These are phyloP conservation scores for Hybognathus amarus DNA, from an alignment of 2,797 vertebrate genomes.

Conservation along the genomic window DNA sequence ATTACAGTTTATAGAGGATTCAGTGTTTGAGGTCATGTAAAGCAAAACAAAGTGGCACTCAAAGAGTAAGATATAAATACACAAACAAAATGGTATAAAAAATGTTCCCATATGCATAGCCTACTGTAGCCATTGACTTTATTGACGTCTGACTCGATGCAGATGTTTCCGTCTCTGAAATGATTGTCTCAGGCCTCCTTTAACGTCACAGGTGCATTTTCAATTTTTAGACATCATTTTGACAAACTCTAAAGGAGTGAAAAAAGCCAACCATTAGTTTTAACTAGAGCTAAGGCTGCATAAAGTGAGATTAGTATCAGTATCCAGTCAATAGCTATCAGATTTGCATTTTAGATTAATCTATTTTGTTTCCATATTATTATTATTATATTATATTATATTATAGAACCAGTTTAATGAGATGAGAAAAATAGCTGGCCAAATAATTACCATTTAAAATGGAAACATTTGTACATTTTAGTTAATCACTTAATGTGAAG, in stretches of 20 bases:
- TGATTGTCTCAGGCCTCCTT: slow-evolving; percentile 7
- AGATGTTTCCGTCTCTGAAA: not conserved
- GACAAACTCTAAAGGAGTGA: slow-evolving; percentile 75
- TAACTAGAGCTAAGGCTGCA: not conserved
- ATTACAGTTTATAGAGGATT: not conserved
- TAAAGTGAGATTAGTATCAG: not conserved
- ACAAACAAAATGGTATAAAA: slow-evolving; percentile 12
- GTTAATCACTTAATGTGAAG: not conserved
- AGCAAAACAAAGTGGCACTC: not conserved
- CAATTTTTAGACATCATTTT: slow-evolving; percentile 80
- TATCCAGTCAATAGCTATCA: not conserved
- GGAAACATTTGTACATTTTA: not conserved
- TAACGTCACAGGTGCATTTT: slow-evolving; percentile 46
- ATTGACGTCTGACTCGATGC: not conserved
- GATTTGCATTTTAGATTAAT: not conserved
- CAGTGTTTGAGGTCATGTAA: not conserved
- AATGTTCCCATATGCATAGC: not conserved
- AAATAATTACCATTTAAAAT: not conserved
- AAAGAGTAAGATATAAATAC: not conserved
- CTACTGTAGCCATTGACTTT: not conserved
- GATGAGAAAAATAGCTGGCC: not conserved
- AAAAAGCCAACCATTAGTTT: not conserved
- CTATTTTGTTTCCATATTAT: not conserved
- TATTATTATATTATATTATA: not conserved
- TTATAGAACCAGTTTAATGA: not conserved